Conservation (phyloP, 2,888 invertebrate genomes). For the Leptura quadrifasciata region DNA sequence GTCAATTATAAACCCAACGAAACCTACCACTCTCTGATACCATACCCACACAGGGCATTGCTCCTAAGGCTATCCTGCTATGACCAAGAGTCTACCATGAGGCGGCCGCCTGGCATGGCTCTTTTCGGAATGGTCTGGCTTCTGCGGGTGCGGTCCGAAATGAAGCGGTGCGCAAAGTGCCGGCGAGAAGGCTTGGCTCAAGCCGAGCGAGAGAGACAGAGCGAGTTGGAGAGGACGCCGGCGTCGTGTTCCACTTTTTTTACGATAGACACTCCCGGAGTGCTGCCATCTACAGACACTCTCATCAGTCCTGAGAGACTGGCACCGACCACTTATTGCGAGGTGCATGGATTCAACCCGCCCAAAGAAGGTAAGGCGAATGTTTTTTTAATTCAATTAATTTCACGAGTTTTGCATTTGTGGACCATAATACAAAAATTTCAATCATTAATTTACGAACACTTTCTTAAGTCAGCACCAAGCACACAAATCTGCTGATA, state of each 20-base stretch:
- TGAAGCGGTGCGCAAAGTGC: conserved; percentile 85
- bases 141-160: conserved; percentile 86
- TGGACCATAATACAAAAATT: no score
- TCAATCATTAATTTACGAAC: no score
- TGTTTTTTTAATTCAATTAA: no score
- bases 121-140: conserved; percentile 92
- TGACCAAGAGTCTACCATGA: conserved; percentile 65
- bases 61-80: conserved; percentile 56
- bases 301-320: conserved; percentile 62
- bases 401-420: no score
- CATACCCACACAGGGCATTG: conserved; percentile 32
- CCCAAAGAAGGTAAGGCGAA: conserved; percentile 76
- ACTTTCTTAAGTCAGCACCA: no score
- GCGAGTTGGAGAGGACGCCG: conserved; percentile 56
- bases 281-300: conserved; percentile 59
- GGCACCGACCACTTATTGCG: conserved; percentile 76
- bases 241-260: conserved; percentile 74
- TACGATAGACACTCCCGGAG: conserved; percentile 74
- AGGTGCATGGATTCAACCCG: conserved; percentile 77
- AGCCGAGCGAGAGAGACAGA: conserved; percentile 55
- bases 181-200: conserved; percentile 68
- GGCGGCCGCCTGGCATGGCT: conserved; percentile 80
- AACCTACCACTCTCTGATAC: conserved; percentile 12
- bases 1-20: neutral
- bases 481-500: no score